phyloP scores from a whole-genome alignment of 64 coral and sea anemone species.

The Anthopleura sola region DNA sequence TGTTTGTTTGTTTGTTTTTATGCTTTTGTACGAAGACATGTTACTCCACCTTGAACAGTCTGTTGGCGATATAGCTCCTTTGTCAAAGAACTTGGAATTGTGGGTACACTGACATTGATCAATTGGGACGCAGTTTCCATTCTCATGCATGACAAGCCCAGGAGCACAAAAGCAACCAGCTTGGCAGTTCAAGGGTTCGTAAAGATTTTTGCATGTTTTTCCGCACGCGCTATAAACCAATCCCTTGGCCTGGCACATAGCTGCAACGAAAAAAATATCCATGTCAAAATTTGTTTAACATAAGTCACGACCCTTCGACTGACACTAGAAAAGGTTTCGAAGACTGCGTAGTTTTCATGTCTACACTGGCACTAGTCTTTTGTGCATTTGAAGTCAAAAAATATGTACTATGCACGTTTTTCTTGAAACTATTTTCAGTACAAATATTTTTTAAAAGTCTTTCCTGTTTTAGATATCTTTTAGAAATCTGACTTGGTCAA shows the following conservation, averaged over 20 bases:
- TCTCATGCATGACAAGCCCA: constrained; percentile 64
- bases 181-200: constrained; percentile 42
- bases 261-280: constrained; percentile 26
- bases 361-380: too few species aligned
- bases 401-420: too few species aligned
- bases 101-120: constrained; percentile 89
- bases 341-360: too few species aligned
- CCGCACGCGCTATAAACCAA: constrained; percentile 70
- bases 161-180: constrained; percentile 83
- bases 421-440: too few species aligned
- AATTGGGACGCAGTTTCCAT: constrained; percentile 55
- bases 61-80: constrained; percentile 64
- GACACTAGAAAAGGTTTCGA: too few species aligned
- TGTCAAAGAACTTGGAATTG: constrained; percentile 75
- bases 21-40: too few species aligned
- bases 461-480: too few species aligned
- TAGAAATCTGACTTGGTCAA: too few species aligned
- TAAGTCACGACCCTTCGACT: too few species aligned
- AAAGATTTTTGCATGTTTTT: constrained; percentile 77
- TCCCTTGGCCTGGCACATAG: constrained; percentile 49
- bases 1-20: too few species aligned
- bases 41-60: constrained; percentile 93
- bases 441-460: too few species aligned
- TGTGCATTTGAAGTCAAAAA: too few species aligned
- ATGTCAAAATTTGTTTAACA: background rate